Percentiles rank a stretch among this genome's conserved stretches.
phyloP scores from a whole-genome alignment of 23 tunicate species.

The Trididemnum nubilum region DNA sequence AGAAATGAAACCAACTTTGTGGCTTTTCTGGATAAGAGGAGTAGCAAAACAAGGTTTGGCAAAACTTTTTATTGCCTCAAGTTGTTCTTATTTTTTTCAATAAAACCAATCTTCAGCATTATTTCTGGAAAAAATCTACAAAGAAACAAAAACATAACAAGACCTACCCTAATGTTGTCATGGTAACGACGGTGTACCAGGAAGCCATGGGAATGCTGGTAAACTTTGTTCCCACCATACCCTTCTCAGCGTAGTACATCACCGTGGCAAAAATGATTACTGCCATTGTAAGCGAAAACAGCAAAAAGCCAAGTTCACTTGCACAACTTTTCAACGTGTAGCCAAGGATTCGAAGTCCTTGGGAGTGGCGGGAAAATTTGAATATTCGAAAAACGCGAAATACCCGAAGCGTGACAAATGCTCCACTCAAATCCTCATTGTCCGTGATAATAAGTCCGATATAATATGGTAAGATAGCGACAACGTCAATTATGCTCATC shows the following conservation, averaged over 20 bases:
- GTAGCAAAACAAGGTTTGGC: too few species aligned
- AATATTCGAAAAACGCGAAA: constrained; percentile 99
- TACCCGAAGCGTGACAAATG: constrained; percentile 99
- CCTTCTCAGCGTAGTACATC: constrained; percentile 98
- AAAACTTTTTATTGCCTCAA: too few species aligned
- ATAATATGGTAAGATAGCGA: constrained; percentile 96
- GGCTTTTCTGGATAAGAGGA: too few species aligned
- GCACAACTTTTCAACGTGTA: constrained; percentile 98
- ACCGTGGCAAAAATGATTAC: constrained; percentile 99
- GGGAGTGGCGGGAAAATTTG: constrained; percentile 97
- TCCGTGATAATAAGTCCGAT: constrained; percentile 94
- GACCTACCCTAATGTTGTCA: constrained; percentile 99
- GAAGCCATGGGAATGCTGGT: constrained; percentile 88
- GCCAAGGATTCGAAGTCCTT: constrained; percentile 94
- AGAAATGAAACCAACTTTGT: too few species aligned
- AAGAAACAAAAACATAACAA: too few species aligned
- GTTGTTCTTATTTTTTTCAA: too few species aligned
- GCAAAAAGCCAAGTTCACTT: constrained; percentile 88
- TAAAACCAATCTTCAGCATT: too few species aligned
- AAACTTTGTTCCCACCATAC: constrained; percentile 67
- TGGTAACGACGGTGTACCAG: constrained; percentile 99
- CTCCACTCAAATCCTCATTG: constrained; percentile 98
- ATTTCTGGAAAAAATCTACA: too few species aligned
- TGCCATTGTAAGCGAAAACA: constrained; percentile 96
- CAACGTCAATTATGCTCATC: constrained; percentile 99